Percentiles rank a stretch among this genome's conserved stretches.
Evolutionary conservation across 2,888 invertebrate species (phyloP).

Genomic region (Prenolepis imparis): DNA sequence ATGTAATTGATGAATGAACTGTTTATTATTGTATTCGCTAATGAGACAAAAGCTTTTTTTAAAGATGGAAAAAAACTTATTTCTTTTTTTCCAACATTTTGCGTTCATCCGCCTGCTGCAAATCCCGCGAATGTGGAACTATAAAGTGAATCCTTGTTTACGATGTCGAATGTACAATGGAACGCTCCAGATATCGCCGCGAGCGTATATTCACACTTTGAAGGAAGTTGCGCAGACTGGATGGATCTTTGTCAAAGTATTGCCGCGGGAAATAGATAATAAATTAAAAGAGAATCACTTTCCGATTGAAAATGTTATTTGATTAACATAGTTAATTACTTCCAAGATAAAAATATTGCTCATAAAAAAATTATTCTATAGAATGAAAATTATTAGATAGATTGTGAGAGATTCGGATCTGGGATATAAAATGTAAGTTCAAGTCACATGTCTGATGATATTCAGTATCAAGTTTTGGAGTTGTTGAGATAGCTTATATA

Average conservation of each 20-base stretch:
- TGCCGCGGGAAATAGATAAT: conserved; percentile 4
- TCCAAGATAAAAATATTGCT: conserved; percentile 13
- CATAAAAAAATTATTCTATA: not conserved
- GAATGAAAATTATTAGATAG: too few species aligned
- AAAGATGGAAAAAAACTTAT: not conserved
- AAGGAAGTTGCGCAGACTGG: conserved; percentile 1
- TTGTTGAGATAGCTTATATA: not conserved
- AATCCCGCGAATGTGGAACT: not conserved
- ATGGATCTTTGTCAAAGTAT: conserved; percentile 19
- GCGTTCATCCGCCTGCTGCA: not conserved
- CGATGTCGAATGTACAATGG: conserved; percentile 57
- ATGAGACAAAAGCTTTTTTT: not conserved
- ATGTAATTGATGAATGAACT: not conserved
- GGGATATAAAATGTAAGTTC: not conserved
- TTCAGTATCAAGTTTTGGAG: not conserved
- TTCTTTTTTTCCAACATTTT: conserved; percentile 14
- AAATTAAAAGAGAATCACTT: conserved; percentile 23
- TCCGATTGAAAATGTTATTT: conserved; percentile 38
- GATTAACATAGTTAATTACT: conserved; percentile 28
- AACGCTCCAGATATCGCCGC: conserved; percentile 52
- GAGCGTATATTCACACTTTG: conserved; percentile 57
- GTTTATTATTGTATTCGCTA: not conserved
- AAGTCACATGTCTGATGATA: not conserved
- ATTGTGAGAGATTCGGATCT: not conserved
- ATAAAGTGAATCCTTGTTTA: conserved; percentile 66